phyloP scores from a whole-genome alignment of 2,113 vertebrate genomes.

The Grus americana region DNA sequence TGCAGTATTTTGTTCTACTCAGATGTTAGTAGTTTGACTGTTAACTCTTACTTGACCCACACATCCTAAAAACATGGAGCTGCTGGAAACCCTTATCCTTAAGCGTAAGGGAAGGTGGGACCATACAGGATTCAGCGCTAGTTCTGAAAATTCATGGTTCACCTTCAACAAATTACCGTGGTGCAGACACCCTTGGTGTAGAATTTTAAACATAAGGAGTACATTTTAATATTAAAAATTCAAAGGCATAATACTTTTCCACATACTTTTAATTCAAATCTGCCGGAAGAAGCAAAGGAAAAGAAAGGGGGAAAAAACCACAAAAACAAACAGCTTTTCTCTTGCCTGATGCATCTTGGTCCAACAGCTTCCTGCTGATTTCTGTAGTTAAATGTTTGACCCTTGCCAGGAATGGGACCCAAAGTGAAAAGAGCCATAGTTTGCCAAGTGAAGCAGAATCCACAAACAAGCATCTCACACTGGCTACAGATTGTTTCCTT shows the following conservation, averaged over 20 bases:
- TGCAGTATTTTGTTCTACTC: slow-evolving; percentile 12
- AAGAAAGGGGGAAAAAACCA: not conserved
- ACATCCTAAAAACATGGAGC: not conserved
- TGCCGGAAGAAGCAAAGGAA: not conserved
- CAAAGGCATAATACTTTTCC: not conserved
- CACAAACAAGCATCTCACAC: slow-evolving; percentile 52
- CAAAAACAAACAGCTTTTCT: slow-evolving; percentile 20
- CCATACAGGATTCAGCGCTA: not conserved
- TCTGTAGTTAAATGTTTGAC: slow-evolving; percentile 52
- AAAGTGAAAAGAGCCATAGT: slow-evolving; percentile 29
- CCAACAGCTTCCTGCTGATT: slow-evolving; percentile 47
- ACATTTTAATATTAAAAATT: not conserved
- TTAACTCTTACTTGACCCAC: not conserved
- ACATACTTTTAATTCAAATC: slow-evolving; percentile 21
- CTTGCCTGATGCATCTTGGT: slow-evolving; percentile 20
- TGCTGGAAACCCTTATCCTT: not conserved
- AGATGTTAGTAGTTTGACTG: not conserved
- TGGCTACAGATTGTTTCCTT: not conserved
- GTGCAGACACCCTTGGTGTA: not conserved
- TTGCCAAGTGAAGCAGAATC: slow-evolving; percentile 56
- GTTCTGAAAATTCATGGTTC: not conserved
- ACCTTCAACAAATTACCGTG: not conserved
- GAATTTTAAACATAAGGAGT: not conserved
- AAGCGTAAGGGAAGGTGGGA: not conserved
- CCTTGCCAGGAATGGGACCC: slow-evolving; percentile 50